A percentile compares a stretch with the other conserved stretches of the same genome.
Evolutionary conservation across 53 echinoderm and acorn worm genomes (phyloP).

Genomic region (Henricia sp.): DNA sequence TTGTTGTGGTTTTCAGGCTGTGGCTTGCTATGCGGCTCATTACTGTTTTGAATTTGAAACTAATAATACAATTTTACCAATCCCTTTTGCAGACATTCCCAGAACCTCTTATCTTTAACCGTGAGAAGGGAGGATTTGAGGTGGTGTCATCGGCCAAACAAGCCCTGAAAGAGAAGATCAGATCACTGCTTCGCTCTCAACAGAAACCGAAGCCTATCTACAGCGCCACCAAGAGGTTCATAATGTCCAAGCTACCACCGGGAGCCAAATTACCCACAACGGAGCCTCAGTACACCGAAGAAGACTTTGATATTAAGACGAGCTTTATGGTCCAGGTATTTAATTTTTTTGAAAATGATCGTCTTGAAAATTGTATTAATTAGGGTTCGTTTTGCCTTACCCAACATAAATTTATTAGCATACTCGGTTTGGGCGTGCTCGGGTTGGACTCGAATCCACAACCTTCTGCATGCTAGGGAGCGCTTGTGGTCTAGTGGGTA

Average conservation of each 20-base stretch:
- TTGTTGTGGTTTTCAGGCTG: too few species aligned
- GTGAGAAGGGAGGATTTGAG: conserved; percentile 95
- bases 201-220: conserved; percentile 93
- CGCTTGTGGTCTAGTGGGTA: too few species aligned
- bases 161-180: conserved; percentile 80
- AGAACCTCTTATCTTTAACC: conserved; percentile 90
- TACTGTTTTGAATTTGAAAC: too few species aligned
- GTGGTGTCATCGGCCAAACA: conserved; percentile 89
- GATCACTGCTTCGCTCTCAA: conserved; percentile 75
- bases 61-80: too few species aligned
- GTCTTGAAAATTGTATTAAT: neutral
- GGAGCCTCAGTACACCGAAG: conserved; percentile 53
- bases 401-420: too few species aligned
- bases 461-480: too few species aligned
- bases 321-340: conserved; percentile 95
- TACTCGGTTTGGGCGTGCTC: too few species aligned
- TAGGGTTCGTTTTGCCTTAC: too few species aligned
- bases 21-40: too few species aligned
- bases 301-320: conserved; percentile 83
- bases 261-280: conserved; percentile 25
- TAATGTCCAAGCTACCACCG: conserved; percentile 38
- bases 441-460: too few species aligned
- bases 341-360: too few species aligned
- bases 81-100: conserved; percentile 79
- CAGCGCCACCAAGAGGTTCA: conserved; percentile 59